Evolutionary conservation across 2,888 invertebrate genomes (phyloP).

Genomic region (Mythimna loreyi): DNA sequence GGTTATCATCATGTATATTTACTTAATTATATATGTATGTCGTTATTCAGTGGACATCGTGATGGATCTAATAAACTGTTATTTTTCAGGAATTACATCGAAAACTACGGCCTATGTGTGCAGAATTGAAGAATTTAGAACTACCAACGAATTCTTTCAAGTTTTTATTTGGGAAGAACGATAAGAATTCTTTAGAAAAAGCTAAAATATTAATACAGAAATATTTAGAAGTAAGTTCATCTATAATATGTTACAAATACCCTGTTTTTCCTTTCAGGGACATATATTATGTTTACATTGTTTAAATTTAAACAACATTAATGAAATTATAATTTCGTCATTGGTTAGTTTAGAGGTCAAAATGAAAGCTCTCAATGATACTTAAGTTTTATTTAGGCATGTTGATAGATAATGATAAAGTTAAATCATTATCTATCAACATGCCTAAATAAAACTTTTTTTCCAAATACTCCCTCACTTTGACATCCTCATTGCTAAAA

Average conservation of each 20-base stretch:
- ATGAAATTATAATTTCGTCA: too few species aligned
- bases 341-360: too few species aligned
- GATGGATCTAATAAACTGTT: not conserved
- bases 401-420: too few species aligned
- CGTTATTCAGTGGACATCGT: too few species aligned
- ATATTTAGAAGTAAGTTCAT: slow-evolving; percentile 94
- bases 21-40: too few species aligned
- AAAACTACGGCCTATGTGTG: slow-evolving; percentile 95
- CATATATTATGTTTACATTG: too few species aligned
- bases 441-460: too few species aligned
- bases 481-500: not conserved
- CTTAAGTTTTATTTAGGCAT: not conserved
- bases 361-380: not conserved
- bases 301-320: too few species aligned
- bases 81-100: slow-evolving; percentile 93
- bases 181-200: slow-evolving; percentile 95
- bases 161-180: slow-evolving; percentile 95
- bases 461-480: not conserved
- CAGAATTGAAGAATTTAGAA: slow-evolving; percentile 95
- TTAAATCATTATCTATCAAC: too few species aligned
- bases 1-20: not conserved
- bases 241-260: too few species aligned
- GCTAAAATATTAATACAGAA: slow-evolving; percentile 96
- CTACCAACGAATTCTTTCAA: slow-evolving; percentile 95
- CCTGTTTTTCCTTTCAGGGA: too few species aligned